Percentiles rank a stretch among this genome's conserved stretches.
Evolutionary conservation across 1,140 invertebrate genomes (phyloP).

Genomic region (Hetaerina americana): DNA sequence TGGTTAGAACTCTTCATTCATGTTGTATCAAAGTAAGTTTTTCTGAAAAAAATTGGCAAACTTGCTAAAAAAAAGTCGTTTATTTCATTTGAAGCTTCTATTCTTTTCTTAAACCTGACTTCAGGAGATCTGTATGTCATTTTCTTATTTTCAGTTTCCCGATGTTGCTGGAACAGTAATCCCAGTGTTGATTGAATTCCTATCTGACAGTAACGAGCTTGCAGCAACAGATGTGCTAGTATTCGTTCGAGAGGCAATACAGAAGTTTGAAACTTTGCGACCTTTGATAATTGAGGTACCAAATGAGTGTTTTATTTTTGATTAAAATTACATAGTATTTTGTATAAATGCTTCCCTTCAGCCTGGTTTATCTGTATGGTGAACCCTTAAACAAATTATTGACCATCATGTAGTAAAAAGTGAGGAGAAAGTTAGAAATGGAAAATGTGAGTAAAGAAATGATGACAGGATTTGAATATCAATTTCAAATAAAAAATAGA

Average conservation of each 20-base stretch:
- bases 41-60: neutral
- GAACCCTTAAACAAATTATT: too few relatives aligned
- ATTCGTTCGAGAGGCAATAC: conserved; percentile 89
- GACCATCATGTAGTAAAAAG: too few relatives aligned
- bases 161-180: conserved; percentile 90
- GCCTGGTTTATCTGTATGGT: too few relatives aligned
- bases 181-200: conserved; percentile 87
- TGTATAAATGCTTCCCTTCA: neutral
- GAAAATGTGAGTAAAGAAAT: too few relatives aligned
- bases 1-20: conserved; percentile 88
- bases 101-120: conserved; percentile 5
- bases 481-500: too few relatives aligned
- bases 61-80: neutral
- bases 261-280: conserved; percentile 73
- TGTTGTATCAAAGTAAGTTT: conserved; percentile 71
- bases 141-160: conserved; percentile 54
- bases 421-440: too few relatives aligned
- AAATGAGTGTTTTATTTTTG: conserved; percentile 19
- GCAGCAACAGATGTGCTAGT: conserved; percentile 89
- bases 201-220: conserved; percentile 88
- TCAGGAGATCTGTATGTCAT: neutral
- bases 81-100: conserved; percentile 5
- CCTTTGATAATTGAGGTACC: conserved; percentile 67
- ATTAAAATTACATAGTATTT: conserved; percentile 1
- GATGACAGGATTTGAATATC: too few relatives aligned